phyloP scores from a whole-genome alignment of 2,113 vertebrate species.

The Callocephalon fimbriatum region DNA sequence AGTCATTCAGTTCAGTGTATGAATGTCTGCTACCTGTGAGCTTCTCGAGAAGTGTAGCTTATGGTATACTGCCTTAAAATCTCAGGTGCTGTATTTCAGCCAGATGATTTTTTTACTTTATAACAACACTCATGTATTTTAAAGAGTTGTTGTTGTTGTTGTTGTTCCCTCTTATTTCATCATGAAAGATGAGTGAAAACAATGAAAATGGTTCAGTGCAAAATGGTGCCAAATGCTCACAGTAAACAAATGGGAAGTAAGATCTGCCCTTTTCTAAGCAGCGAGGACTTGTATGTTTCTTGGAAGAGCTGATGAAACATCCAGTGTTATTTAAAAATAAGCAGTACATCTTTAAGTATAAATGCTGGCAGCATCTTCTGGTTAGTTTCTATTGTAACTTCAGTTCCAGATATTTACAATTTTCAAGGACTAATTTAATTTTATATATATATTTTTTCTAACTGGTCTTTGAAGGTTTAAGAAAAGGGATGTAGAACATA shows the following conservation, averaged over 20 bases:
- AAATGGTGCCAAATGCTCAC: background rate
- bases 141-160: accelerated
- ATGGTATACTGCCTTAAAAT: accelerated
- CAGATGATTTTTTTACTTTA: background rate
- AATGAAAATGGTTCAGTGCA: background rate
- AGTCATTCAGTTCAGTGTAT: accelerated
- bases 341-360: background rate
- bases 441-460: accelerated
- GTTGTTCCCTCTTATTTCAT: accelerated
- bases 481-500: background rate
- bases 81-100: background rate
- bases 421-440: background rate
- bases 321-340: background rate
- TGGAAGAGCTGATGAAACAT: background rate
- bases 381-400: background rate
- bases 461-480: background rate
- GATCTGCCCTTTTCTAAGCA: background rate
- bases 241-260: background rate
- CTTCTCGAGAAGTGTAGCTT: background rate
- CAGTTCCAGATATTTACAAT: background rate
- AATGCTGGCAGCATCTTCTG: background rate
- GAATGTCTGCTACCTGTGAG: background rate
- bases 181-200: accelerated
- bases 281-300: background rate
- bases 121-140: background rate